Base-by-base conservation (phyloP, 2,797 vertebrate species). In the Sebastes iracundus region DNA sequence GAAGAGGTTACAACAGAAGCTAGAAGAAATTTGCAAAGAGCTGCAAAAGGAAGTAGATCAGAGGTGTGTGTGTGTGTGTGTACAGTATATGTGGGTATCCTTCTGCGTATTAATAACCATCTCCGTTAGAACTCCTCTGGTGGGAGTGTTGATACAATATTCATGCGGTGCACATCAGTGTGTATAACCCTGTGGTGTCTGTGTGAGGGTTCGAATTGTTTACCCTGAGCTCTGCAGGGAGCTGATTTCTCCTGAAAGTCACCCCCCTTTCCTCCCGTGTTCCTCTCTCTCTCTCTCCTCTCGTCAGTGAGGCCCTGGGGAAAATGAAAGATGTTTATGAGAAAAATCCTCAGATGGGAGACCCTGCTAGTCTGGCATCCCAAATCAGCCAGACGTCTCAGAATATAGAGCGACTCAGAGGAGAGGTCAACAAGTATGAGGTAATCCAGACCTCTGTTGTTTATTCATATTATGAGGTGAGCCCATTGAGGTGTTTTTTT, bases 291-390 rank as follows among this genome's bases (percentile, higher is more conserved):
- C 32, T 66, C 49, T 55, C 66, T 56, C 56, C 38, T 68, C 53
- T 80, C 49, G 70, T 74, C 84, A 98, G 97, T 56, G 97, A 98
- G 90, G 97, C 97, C 68, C 92, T 98, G 79, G 97, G 95, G 91
- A 98, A 98, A 93, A 98, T 98, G 97, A 98, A 97, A 94, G 97
- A 97, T 80, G 97, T 98, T 64, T 98, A 98, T 83, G 96, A 97
- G 89, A 97, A 97, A 94, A 98, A 97, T 66, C 97, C 97, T 42
- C 97, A 98, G 90, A 97, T 98, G 97, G 97, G 97, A 78, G 97
- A 98, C 88, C 97, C 97, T 2, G 92, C 95, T 76, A 97, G 96
- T 85, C 85, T 98, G 88, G 96, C 96, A 76, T 96, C 97, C 65
- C 96, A 95, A 91, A 97, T 98, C 90, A 93, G 80, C 22, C 97